Evolutionary conservation across 1,140 invertebrate genomes (phyloP), one percentile per base, ranked within the genome.

Genomic region (Hyphantria cunea): DNA sequence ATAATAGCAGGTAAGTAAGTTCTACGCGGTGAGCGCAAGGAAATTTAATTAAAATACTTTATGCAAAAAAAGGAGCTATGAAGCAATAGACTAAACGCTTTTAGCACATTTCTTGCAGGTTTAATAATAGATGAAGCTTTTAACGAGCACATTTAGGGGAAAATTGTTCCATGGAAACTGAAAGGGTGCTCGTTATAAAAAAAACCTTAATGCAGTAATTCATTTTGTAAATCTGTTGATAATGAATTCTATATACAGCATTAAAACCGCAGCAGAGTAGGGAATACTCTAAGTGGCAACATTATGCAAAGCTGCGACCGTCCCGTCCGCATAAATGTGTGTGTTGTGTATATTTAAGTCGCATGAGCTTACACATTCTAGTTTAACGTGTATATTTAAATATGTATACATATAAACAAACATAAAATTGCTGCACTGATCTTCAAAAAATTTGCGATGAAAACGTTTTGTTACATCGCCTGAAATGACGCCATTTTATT

Each of bases 281-380:
- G 51, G 63, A 72, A 68, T 71, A 68, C 65, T 63, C 64, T 75
- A 79, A 82, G 70, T 76, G 69, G 72, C 55, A 64, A 70, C 67
- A 79, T 81, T 79, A 81, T 79, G 76, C 72, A 76, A 77, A 82
- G 49, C 39, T 55, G 61, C 54, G 68, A 56, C 33, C 51, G 39
- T 32, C 47, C 50, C 64, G 55, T 66, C 56, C 55, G 37, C 13
- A 44, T 12, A 17, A 14, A 14, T 34, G 55, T 39, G 47, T 17
- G 47, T 13, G 10, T 9, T 17, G 48, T n/a, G 34, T 37, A 37
- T 7, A 11, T 37, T 10, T 11, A 11, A n/a, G 41, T 6, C 6
- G 6, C 39, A 41, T 34, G n/a, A n/a, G n/a, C n/a, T n/a, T n/a
- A n/a, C n/a, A n/a, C n/a, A n/a, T n/a, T n/a, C n/a, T n/a, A n/a